Conservation (phyloP, 2,797 vertebrate genomes). For the Triplophysa yarkandensis region DNA sequence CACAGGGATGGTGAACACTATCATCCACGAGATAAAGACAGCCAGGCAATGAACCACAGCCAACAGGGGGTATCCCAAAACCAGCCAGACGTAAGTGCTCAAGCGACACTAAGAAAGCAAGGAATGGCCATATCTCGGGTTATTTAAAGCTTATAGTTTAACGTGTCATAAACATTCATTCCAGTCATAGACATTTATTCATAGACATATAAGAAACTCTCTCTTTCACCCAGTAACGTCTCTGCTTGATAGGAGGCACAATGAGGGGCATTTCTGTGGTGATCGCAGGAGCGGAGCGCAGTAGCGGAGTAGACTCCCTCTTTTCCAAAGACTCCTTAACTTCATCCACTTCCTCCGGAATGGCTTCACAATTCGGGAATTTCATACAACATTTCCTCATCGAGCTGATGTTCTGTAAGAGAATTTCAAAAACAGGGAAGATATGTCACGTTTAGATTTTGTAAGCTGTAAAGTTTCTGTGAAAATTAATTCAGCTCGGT, state of each 20-base stretch:
- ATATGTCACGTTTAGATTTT: neutral
- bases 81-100: slow-evolving; percentile 70
- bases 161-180: no score
- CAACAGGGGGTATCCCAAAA: slow-evolving; percentile 76
- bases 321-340: slow-evolving; percentile 56
- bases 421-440: neutral
- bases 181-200: neutral
- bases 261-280: slow-evolving; percentile 54
- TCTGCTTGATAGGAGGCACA: slow-evolving; percentile 19
- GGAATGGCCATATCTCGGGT: slow-evolving; percentile 31
- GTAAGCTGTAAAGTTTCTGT: neutral
- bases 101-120: slow-evolving; percentile 58
- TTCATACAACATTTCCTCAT: slow-evolving; percentile 55
- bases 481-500: neutral
- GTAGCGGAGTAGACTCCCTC: slow-evolving; percentile 62
- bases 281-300: slow-evolving; percentile 48
- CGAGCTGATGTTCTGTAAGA: slow-evolving; percentile 57
- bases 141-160: neutral
- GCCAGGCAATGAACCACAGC: slow-evolving; percentile 75
- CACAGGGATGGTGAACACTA: slow-evolving; percentile 79
- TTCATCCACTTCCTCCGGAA: slow-evolving; percentile 63
- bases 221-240: slow-evolving; percentile 78
- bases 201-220: neutral
- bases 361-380: slow-evolving; percentile 60
- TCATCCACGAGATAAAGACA: slow-evolving; percentile 79